These are phyloP conservation scores for Agonopterix alstromeriana DNA, from an alignment of 2,888 invertebrate genomes.

Conservation along the genomic window DNA sequence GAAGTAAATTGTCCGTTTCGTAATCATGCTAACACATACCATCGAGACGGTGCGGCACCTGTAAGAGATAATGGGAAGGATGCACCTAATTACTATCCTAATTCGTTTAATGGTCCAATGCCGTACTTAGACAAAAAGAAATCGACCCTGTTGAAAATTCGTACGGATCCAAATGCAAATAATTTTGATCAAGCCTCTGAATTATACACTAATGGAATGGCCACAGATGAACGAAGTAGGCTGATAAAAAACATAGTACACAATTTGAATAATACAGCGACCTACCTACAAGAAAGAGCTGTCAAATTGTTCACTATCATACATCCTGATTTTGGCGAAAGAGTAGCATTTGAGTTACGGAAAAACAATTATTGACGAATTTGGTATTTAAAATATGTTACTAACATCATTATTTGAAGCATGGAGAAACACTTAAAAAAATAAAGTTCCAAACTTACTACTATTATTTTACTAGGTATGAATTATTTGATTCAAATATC, in stretches of 20 bases:
- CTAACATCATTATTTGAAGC: no score
- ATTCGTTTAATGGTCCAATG: conserved; percentile 89
- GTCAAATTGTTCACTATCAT: conserved; percentile 81
- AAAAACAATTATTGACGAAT: not conserved
- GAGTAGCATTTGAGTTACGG: not conserved
- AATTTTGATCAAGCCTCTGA: conserved; percentile 1
- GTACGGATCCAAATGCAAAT: not conserved
- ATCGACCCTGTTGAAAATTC: not conserved
- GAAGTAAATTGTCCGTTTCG: conserved; percentile 12
- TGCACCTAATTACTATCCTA: conserved; percentile 93
- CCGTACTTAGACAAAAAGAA: conserved; percentile 54
- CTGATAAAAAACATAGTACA: conserved; percentile 85
- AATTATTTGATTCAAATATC: no score
- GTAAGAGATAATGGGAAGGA: conserved; percentile 83
- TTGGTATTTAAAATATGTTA: no score
- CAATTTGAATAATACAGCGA: not conserved
- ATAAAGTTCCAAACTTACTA: no score
- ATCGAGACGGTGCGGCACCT: conserved; percentile 72
- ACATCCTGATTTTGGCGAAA: conserved; percentile 1
- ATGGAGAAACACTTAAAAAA: no score
- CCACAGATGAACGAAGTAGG: conserved; percentile 80
- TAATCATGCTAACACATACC: conserved; percentile 9
- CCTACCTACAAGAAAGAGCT: conserved; percentile 43
- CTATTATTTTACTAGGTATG: no score
- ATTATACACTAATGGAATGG: conserved; percentile 45